Evolutionary conservation across 37 sponge, comb jelly and placozoan species (phyloP), one percentile per base, ranked within the genome.

Genomic region (Mnemiopsis leidyi): DNA sequence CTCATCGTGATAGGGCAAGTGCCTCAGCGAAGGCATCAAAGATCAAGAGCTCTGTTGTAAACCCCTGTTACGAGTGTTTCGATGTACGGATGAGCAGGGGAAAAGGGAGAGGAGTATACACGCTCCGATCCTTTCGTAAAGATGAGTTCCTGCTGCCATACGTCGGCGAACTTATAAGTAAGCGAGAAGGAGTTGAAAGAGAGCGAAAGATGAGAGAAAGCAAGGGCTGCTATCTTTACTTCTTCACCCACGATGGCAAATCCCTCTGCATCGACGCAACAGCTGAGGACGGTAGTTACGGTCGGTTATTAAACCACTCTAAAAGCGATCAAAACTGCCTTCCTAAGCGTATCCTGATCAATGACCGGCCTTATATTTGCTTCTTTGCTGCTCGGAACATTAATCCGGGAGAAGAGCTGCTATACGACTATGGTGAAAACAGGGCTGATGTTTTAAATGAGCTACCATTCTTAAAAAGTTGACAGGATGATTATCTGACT

Each of bases 161-260:
- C 38, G 83, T 94, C 0, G 98, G 98, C 0, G 95, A 96, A 32
- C 95, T 96, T n/a, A 94, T 96, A 31, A 71, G 92, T 20, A 24
- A 71, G 16, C 76, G 92, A 25, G 94, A 96, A 61, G 98, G 96
- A 7, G 93, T 68, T 26, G 21, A 68, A 36, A 93, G 94, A 30
- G 98, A 97, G 76, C 76, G 24, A 48, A 93, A 93, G 30, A 96
- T 96, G 92, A 26, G 2, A 38, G 94, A 94, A 13, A 93, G 96
- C 93, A 83, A 95, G 28, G 98, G 98, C 29, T 95, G 97, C 94
- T 97, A 97, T 85, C 96, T 97, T 96, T 97, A 96, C 93, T 97
- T 95, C 82, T 97, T 96, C 76, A 77, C 29, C 32, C 67, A 93
- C 93, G 93, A 96, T 7, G 93, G 85, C 1, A 93, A 48, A 75